A percentile compares a stretch with the other conserved stretches of the same genome.
phyloP scores from a whole-genome alignment of 2,113 vertebrate species.

The Otocyon megalotis region DNA sequence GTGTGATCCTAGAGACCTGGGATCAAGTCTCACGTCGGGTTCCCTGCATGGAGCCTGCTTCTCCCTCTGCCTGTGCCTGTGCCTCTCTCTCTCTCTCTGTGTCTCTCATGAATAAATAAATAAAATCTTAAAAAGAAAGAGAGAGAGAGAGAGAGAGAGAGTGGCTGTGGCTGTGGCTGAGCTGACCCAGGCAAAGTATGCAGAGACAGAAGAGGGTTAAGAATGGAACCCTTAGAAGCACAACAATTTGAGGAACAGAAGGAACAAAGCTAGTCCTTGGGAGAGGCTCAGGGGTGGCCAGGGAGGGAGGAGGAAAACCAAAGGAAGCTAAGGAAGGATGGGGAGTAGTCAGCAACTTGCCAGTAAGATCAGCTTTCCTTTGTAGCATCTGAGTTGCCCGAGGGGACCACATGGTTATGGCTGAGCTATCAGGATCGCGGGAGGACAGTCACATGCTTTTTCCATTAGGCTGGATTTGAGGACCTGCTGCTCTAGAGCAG shows the following conservation, averaged over 20 bases:
- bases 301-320: background rate
- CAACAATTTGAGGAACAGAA: background rate
- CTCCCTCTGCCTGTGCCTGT: too few relatives aligned
- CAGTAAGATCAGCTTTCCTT: background rate
- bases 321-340: background rate
- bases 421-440: rapidly evolving
- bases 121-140: too few relatives aligned
- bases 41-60: too few relatives aligned
- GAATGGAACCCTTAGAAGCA: background rate
- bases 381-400: background rate
- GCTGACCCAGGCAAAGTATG: background rate
- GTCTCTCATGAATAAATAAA: too few relatives aligned
- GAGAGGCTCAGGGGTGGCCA: background rate
- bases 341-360: background rate
- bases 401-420: background rate
- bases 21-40: too few relatives aligned
- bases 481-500: background rate
- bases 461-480: background rate
- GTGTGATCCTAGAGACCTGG: too few relatives aligned
- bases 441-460: background rate
- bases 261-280: background rate
- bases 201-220: background rate
- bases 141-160: too few relatives aligned
- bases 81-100: too few relatives aligned
- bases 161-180: too few relatives aligned